These are phyloP conservation scores for Cheirogaleus major DNA, from an alignment of 2,797 vertebrate genomes.

Conservation along the genomic window DNA sequence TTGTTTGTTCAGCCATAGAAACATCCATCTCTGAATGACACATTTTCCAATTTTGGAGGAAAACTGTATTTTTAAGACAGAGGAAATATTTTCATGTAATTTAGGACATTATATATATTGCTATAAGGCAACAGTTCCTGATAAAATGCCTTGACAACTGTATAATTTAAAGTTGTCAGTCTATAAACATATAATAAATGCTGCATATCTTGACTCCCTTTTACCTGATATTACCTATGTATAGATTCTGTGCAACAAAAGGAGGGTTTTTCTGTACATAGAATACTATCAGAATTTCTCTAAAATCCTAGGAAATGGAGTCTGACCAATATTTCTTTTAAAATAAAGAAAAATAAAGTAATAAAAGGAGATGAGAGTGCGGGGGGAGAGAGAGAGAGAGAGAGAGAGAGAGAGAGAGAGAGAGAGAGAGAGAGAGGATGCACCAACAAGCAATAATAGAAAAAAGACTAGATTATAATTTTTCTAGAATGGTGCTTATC, in stretches of 20 bases:
- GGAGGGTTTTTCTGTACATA: neutral
- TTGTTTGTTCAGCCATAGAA: neutral
- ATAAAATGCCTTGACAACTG: neutral
- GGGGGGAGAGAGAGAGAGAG: accelerated
- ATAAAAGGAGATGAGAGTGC: neutral
- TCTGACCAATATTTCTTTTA: neutral
- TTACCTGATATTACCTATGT: neutral
- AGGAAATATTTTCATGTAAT: neutral
- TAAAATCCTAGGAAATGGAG: neutral
- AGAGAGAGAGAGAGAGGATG: neutral
- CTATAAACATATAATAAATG: neutral
- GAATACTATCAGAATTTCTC: constrained; percentile 14
- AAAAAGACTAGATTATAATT: neutral
- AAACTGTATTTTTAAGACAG: constrained; percentile 10
- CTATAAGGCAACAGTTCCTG: neutral
- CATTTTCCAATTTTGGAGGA: constrained; percentile 12
- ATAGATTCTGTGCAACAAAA: neutral
- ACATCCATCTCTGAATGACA: neutral
- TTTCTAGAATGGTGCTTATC: neutral
- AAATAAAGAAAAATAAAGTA: neutral
- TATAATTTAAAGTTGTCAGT: neutral
- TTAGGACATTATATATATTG: constrained; percentile 2
- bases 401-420: neutral
- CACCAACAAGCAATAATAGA: neutral
- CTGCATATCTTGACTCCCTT: neutral